phyloP scores from a whole-genome alignment of 2,888 invertebrate species.

The Stenodema calcarata region DNA sequence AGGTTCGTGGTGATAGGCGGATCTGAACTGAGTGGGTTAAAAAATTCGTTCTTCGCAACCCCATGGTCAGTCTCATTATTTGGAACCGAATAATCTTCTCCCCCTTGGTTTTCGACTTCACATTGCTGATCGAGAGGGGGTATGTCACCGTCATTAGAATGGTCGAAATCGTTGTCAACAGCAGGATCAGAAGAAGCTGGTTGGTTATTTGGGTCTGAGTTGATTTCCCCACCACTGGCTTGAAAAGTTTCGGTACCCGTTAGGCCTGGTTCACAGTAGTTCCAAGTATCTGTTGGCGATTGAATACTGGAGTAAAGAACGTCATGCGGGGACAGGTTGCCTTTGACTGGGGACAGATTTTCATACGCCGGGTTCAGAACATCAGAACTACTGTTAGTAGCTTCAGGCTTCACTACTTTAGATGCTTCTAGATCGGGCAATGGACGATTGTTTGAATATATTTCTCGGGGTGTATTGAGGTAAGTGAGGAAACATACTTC shows the following conservation, averaged over 20 bases:
- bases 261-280: neutral
- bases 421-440: too few species aligned
- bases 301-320: neutral
- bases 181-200: neutral
- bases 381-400: neutral
- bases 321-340: neutral
- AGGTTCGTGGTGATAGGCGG: neutral
- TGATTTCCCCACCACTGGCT: neutral
- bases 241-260: neutral
- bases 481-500: too few species aligned
- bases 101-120: too few species aligned
- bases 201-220: neutral
- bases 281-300: neutral
- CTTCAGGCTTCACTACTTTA: too few species aligned
- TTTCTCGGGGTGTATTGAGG: too few species aligned
- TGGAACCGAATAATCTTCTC: too few species aligned
- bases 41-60: too few species aligned
- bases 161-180: too few species aligned
- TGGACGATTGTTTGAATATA: too few species aligned
- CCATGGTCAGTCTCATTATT: too few species aligned
- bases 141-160: too few species aligned
- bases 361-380: neutral
- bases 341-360: neutral
- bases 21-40: neutral
- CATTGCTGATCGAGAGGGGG: too few species aligned